These are phyloP conservation scores for Solen grandis DNA, from an alignment of 1,140 invertebrate genomes.

Conservation along the genomic window DNA sequence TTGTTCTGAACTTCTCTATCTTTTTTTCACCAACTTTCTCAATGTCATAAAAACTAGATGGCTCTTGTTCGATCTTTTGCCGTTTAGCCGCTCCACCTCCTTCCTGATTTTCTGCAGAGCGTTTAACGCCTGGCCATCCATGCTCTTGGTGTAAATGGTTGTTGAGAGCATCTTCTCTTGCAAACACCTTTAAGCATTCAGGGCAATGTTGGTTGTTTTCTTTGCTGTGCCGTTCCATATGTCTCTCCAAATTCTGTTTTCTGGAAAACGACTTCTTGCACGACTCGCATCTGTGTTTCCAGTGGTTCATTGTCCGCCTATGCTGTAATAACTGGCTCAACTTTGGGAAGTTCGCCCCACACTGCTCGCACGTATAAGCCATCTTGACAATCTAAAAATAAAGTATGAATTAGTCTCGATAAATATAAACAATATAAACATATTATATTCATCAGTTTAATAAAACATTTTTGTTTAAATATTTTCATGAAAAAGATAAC, in stretches of 20 bases:
- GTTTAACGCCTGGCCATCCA: not conserved
- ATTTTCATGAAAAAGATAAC: no score
- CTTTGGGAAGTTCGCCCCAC: slow-evolving; percentile 5
- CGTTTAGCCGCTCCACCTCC: no score
- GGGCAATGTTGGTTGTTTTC: slow-evolving; percentile 25
- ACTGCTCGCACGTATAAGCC: not conserved
- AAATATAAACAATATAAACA: no score
- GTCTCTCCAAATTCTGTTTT: slow-evolving; percentile 13
- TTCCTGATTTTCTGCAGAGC: not conserved
- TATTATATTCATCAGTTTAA: no score
- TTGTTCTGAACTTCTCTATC: slow-evolving; percentile 11
- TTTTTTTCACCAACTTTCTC: slow-evolving; percentile 6
- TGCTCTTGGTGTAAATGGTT: slow-evolving; percentile 9
- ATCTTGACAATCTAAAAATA: no score
- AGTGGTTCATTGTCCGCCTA: slow-evolving; percentile 3
- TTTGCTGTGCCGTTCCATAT: slow-evolving; percentile 4
- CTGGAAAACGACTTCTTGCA: not conserved
- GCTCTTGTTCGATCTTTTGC: not conserved
- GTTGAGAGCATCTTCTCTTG: not conserved
- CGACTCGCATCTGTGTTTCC: not conserved
- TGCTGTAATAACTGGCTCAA: slow-evolving; percentile 12
- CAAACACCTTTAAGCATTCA: no score
- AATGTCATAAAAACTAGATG: slow-evolving; percentile 10
- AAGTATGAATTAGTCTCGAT: no score
- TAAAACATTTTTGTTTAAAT: no score